Conservation (phyloP, 2,113 vertebrate species). For the Hymenochirus boettgeri region DNA sequence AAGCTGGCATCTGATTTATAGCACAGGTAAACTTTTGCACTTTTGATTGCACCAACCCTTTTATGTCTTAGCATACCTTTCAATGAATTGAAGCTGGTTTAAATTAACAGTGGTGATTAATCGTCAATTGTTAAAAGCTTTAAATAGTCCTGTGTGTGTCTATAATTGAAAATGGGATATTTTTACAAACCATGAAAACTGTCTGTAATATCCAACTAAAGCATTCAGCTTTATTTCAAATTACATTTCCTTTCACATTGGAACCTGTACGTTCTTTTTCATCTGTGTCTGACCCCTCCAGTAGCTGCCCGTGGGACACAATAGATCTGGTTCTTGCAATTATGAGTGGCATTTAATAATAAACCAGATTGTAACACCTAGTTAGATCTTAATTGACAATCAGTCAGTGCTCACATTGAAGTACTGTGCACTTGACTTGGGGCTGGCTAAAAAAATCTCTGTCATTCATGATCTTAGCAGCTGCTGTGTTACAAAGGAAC, state of each 20-base stretch:
- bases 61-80: too few species aligned
- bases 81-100: too few species aligned
- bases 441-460: constrained; percentile 18
- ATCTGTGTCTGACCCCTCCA: neutral
- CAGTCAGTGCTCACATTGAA: constrained; percentile 20
- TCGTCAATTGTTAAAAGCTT: too few species aligned
- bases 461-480: constrained; percentile 10
- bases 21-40: too few species aligned
- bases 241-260: constrained; percentile 5
- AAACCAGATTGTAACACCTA: constrained; percentile 23
- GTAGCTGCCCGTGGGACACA: constrained; percentile 7
- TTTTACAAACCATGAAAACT: too few species aligned
- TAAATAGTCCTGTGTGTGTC: too few species aligned
- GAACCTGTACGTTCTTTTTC: neutral
- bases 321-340: constrained; percentile 15
- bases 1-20: too few species aligned
- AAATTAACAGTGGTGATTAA: too few species aligned
- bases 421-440: constrained; percentile 20
- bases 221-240: neutral
- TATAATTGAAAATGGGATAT: too few species aligned
- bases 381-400: constrained; percentile 36
- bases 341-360: constrained; percentile 36
- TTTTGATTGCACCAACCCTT: too few species aligned
- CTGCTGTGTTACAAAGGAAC: neutral
- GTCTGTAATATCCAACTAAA: too few species aligned